These are phyloP conservation scores for Tethya wilhelma DNA, from an alignment of 37 sponge, comb jelly and placozoan genomes.

Conservation along the genomic window DNA sequence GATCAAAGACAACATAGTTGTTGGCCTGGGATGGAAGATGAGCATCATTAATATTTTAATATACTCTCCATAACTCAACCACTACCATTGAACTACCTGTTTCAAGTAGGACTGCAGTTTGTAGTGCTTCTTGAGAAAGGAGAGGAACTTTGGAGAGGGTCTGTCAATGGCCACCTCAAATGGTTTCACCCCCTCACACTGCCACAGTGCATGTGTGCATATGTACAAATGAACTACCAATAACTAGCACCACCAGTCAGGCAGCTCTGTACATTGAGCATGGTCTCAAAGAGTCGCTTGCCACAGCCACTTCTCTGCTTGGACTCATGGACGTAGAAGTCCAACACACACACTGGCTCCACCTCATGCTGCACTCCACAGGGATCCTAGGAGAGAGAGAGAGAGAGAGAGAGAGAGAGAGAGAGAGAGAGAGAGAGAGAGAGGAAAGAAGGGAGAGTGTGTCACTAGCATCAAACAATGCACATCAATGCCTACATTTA, in stretches of 20 bases:
- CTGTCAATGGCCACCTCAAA: conserved; percentile 89
- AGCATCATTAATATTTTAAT: background rate
- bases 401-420: background rate
- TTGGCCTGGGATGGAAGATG: conserved; percentile 68
- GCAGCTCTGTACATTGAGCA: conserved; percentile 68
- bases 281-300: conserved; percentile 81
- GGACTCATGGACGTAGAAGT: conserved; percentile 96
- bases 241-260: background rate
- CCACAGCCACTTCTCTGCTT: conserved; percentile 90
- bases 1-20: conserved; percentile 89
- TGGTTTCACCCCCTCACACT: conserved; percentile 75
- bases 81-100: conserved; percentile 61
- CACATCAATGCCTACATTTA: conserved; percentile 18
- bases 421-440: background rate
- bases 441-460: background rate
- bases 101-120: conserved; percentile 55
- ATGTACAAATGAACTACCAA: conserved; percentile 20
- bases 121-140: conserved; percentile 87
- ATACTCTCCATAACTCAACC: background rate
- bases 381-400: conserved; percentile 54
- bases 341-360: conserved; percentile 88
- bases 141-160: conserved; percentile 89
- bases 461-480: background rate
- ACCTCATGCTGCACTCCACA: conserved; percentile 68
- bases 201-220: background rate